Percentiles rank a stretch among this genome's conserved stretches.
Evolutionary conservation across 1,140 invertebrate species (phyloP).

Genomic region (Arctopsyche grandis): DNA sequence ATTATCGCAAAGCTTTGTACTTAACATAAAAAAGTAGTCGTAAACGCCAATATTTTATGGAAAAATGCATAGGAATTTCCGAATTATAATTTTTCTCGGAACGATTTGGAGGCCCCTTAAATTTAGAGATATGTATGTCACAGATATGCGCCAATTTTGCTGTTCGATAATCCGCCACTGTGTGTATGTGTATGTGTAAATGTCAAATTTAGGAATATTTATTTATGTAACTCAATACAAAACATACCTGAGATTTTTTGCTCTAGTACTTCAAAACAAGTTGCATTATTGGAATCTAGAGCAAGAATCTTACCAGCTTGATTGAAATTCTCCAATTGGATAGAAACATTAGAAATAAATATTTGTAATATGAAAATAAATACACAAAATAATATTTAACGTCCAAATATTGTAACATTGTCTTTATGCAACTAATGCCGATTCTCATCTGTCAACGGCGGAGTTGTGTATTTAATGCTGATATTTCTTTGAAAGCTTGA

Average conservation of each 20-base stretch:
- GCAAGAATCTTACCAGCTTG: slow-evolving; percentile 85
- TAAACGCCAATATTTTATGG: too few relatives aligned
- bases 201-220: not conserved
- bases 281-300: slow-evolving; percentile 87
- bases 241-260: slow-evolving; percentile 74
- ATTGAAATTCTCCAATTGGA: slow-evolving; percentile 79
- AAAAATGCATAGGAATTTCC: too few relatives aligned
- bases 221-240: not conserved
- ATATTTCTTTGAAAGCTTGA: slow-evolving; percentile 90
- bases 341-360: not conserved
- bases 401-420: slow-evolving; percentile 87
- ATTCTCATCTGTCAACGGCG: slow-evolving; percentile 71
- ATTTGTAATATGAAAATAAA: slow-evolving; percentile 12
- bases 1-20: too few relatives aligned
- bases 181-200: not conserved
- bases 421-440: slow-evolving; percentile 85
- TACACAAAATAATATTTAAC: slow-evolving; percentile 52
- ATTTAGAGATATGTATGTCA: too few relatives aligned
- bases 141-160: too few relatives aligned
- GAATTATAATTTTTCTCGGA: too few relatives aligned
- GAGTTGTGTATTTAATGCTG: slow-evolving; percentile 79
- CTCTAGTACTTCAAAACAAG: slow-evolving; percentile 88
- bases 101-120: too few relatives aligned
- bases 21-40: too few relatives aligned
- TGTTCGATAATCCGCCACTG: too few relatives aligned